phyloP scores from a whole-genome alignment of 2,797 vertebrate species.

The Geotrypetes seraphini region DNA sequence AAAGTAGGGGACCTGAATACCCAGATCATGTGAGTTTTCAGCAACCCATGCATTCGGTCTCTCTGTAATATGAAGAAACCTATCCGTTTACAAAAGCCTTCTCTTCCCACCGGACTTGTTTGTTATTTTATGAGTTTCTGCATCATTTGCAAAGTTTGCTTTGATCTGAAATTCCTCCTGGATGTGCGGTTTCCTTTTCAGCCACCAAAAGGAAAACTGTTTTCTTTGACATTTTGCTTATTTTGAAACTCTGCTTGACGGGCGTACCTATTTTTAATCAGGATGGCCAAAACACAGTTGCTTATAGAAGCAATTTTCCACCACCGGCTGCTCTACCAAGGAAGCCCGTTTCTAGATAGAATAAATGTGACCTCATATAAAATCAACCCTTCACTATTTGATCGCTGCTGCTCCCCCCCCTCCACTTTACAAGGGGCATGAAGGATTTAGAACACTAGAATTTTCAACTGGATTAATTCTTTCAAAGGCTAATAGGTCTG shows the following conservation, averaged over 20 bases:
- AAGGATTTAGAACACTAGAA: constrained; percentile 14
- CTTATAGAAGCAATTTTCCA: constrained; percentile 29
- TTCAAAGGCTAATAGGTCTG: constrained; percentile 63
- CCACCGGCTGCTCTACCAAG: constrained; percentile 27
- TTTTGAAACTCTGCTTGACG: constrained; percentile 47
- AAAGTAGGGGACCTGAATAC: constrained; percentile 34
- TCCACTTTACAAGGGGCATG: background rate
- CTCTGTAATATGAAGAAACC: constrained; percentile 57
- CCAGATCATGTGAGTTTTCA: constrained; percentile 39
- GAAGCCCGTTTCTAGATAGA: constrained; percentile 32
- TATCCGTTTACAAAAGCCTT: constrained; percentile 58
- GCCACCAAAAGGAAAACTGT: constrained; percentile 59
- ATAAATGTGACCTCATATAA: constrained; percentile 15
- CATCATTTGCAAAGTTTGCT: constrained; percentile 64
- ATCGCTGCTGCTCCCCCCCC: too few species aligned
- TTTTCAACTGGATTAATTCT: constrained; percentile 62
- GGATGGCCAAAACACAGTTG: constrained; percentile 25
- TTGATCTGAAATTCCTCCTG: constrained; percentile 68
- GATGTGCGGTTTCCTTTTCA: constrained; percentile 60
- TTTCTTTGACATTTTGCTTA: constrained; percentile 60
- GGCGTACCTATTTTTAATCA: constrained; percentile 53
- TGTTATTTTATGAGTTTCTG: constrained; percentile 70
- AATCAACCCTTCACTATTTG: background rate
- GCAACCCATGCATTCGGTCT: constrained; percentile 50
- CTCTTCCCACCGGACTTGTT: constrained; percentile 62